Evolutionary conservation across 2,888 invertebrate genomes (phyloP).

Genomic region (Tipula vernalis): DNA sequence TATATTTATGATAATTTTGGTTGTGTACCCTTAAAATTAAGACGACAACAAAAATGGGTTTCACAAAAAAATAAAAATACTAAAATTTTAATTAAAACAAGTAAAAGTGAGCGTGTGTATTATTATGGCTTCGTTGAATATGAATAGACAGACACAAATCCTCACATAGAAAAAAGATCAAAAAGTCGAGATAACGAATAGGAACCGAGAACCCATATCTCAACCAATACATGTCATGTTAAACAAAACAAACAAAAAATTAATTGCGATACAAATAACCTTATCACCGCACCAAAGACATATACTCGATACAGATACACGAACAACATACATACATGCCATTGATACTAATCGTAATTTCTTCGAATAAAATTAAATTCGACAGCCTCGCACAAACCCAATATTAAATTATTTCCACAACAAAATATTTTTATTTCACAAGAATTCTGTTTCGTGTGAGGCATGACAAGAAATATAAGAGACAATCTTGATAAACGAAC

Average conservation of each 20-base stretch:
- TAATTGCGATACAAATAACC: neutral
- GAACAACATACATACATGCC: neutral
- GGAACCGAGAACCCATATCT: neutral
- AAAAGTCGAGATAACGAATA: neutral
- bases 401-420: neutral
- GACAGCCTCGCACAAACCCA: neutral
- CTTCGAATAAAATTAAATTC: neutral
- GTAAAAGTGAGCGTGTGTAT: neutral
- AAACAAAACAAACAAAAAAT: neutral
- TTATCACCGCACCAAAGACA: neutral
- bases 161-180: neutral
- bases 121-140: neutral
- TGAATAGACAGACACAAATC: too few relatives aligned
- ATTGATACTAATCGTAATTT: neutral
- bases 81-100: neutral
- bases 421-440: neutral
- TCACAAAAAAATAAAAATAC: neutral
- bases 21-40: neutral
- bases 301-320: neutral
- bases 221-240: neutral
- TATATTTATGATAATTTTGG: too few relatives aligned
- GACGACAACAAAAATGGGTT: neutral
- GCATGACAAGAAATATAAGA: neutral
- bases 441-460: neutral
- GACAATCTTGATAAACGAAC: neutral